phyloP scores from a whole-genome alignment of 1,140 invertebrate species.

The Theocolax elegans region DNA sequence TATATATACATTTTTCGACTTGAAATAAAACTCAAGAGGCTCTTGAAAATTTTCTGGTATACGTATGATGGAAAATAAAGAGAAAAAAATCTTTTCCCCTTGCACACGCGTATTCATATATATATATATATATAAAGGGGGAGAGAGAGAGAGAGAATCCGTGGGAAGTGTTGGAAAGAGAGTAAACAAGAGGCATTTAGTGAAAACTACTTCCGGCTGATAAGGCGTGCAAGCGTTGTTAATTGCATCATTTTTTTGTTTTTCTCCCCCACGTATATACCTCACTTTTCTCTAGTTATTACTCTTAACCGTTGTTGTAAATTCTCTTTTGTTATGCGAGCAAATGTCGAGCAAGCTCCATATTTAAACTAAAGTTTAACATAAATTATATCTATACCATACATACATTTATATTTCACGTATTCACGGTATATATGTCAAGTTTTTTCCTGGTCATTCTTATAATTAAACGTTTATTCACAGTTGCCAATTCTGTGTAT shows the following conservation, averaged over 20 bases:
- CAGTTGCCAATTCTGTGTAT: too few species aligned
- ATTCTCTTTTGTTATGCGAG: background rate
- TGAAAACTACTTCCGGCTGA: slow-evolving; percentile 25
- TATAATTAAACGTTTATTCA: too few species aligned
- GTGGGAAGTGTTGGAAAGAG: slow-evolving; percentile 6
- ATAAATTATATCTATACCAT: background rate
- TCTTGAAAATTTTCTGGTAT: background rate
- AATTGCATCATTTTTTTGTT: slow-evolving; percentile 18
- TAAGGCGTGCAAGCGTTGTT: slow-evolving; percentile 9
- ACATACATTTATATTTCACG: background rate
- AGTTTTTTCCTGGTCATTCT: too few species aligned
- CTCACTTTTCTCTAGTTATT: background rate
- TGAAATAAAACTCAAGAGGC: background rate
- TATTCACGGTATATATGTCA: too few species aligned
- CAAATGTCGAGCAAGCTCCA: background rate
- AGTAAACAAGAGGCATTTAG: slow-evolving; percentile 19
- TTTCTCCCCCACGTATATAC: background rate
- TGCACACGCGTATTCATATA: background rate
- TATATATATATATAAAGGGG: background rate
- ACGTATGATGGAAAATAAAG: background rate
- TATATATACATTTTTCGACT: too few species aligned
- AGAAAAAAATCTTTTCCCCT: background rate
- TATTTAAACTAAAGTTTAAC: background rate
- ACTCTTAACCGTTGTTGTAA: background rate
- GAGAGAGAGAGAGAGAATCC: background rate